Base-by-base conservation (phyloP, 1,140 invertebrate genomes). In the Ostrea denselamellosa region DNA sequence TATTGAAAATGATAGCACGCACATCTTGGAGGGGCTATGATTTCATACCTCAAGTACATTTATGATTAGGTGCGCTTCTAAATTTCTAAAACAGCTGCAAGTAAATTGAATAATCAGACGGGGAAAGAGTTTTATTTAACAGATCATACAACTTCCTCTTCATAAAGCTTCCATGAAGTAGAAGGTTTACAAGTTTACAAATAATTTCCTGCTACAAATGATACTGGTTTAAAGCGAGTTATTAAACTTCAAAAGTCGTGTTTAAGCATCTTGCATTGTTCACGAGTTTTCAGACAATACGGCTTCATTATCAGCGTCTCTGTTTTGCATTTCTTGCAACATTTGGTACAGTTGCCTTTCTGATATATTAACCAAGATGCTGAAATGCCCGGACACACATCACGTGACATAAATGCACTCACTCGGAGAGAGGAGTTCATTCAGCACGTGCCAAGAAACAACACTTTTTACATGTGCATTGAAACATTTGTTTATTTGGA, bases 401-500 rank as follows among this genome's bases (percentile, higher is more conserved):
- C 68, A 77, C 68, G 68, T 77, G 28, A 25, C 28, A 77, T 25
- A 25, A 77, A 77, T 77, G 68, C 68, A 34, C 58, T 17, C 58
- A n/a, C n/a, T n/a, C n/a, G n/a, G n/a, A n/a, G n/a, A 71, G 65
- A 71, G 22, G 12, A 77, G 25, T 77, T 77, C 68, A 77, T 28
- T 28, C 25, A 77, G 68, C 68, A 77, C 68, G 68, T 77, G 68
- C 12, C 68, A 25, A 34, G 22, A 34, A 77, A 77, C 68, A 77
- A 77, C 25, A 77, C 9, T 77, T 77, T 77, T 44, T 77, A 77
- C 68, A 77, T 77, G 68, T 25, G 68, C 68, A 28, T 77, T 77
- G 68, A 77, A 77, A 77, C 68, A 77, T 77, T 77, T 77, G 68
- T 77, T 77, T 77, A 77, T 77, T 77, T 77, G 68, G 68, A 77